Evolutionary conservation across 2,888 invertebrate genomes (phyloP).

Genomic region (Oxytorus armatus): DNA sequence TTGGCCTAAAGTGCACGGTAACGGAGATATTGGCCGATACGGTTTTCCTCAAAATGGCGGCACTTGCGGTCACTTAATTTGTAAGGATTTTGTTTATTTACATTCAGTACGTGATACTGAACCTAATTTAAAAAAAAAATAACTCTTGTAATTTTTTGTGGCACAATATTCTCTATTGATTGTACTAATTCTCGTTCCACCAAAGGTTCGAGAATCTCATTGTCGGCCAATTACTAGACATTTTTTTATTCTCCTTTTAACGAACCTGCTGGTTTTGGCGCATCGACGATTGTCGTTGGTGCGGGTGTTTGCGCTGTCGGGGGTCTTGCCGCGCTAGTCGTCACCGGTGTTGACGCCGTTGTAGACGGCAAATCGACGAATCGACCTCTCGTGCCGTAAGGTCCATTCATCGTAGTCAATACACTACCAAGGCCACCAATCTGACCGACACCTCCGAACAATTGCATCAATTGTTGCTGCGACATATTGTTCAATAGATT

Average conservation of each 20-base stretch:
- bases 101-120: no score
- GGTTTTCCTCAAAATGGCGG: no score
- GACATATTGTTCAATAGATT: constrained; percentile 97
- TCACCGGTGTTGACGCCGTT: constrained; percentile 76
- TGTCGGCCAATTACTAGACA: not conserved
- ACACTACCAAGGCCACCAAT: constrained; percentile 92
- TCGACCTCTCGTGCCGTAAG: constrained; percentile 79
- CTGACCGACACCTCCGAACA: constrained; percentile 96
- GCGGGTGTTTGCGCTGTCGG: constrained; percentile 83
- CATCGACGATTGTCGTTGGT: constrained; percentile 82
- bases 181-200: no score
- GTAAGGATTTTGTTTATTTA: no score
- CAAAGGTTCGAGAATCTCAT: no score
- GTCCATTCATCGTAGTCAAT: constrained; percentile 90
- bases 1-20: no score
- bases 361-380: no score
- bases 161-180: no score
- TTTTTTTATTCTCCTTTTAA: not conserved
- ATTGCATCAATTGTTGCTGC: constrained; percentile 98
- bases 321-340: constrained; percentile 76
- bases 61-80: no score
- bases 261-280: constrained; percentile 77
- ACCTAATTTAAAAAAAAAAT: no score
- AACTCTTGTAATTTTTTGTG: no score
- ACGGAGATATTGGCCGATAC: no score